A percentile compares a stretch with the other conserved stretches of the same genome.
These are phyloP conservation scores for Cladorhizidae sp. DNA, from an alignment of 37 sponge, comb jelly and placozoan species.

Conservation along the genomic window DNA sequence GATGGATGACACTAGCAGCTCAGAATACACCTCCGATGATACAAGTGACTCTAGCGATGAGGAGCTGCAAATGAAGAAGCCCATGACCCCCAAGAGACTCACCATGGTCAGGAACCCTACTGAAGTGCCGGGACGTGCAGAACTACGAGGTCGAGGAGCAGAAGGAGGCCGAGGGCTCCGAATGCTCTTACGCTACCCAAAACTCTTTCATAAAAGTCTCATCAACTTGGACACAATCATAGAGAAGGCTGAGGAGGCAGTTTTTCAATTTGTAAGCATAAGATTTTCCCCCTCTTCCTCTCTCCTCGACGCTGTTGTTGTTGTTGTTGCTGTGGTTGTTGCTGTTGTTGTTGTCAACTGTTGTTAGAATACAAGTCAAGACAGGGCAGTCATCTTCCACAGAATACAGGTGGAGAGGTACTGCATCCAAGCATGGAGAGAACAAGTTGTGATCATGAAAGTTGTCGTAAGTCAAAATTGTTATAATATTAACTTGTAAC, in stretches of 20 bases:
- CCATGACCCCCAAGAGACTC: constrained; percentile 21
- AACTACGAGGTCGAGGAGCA: neutral
- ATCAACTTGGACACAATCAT: constrained; percentile 39
- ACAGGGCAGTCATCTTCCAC: constrained; percentile 29
- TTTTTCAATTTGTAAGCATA: constrained; percentile 53
- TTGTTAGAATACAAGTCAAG: constrained; percentile 23
- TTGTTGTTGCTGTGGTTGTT: too few species aligned
- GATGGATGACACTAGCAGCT: constrained; percentile 37
- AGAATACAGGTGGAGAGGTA: constrained; percentile 26
- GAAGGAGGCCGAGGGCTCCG: constrained; percentile 21
- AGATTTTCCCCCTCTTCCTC: too few species aligned
- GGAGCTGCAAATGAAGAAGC: constrained; percentile 12
- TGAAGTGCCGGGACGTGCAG: constrained; percentile 14
- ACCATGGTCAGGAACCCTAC: constrained; percentile 54
- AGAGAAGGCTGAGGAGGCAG: constrained; percentile 40
- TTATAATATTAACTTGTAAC: too few species aligned
- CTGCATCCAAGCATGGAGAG: constrained; percentile 50
- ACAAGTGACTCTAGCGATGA: constrained; percentile 38
- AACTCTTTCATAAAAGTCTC: constrained; percentile 25
- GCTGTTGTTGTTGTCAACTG: neutral
- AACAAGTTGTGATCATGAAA: constrained; percentile 53
- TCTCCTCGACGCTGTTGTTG: neutral
- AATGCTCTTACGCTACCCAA: constrained; percentile 33
- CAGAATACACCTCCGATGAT: constrained; percentile 9
- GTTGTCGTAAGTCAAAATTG: constrained; percentile 56